phyloP scores from a whole-genome alignment of 2,113 vertebrate genomes.

The Myrmecophaga tridactyla region DNA sequence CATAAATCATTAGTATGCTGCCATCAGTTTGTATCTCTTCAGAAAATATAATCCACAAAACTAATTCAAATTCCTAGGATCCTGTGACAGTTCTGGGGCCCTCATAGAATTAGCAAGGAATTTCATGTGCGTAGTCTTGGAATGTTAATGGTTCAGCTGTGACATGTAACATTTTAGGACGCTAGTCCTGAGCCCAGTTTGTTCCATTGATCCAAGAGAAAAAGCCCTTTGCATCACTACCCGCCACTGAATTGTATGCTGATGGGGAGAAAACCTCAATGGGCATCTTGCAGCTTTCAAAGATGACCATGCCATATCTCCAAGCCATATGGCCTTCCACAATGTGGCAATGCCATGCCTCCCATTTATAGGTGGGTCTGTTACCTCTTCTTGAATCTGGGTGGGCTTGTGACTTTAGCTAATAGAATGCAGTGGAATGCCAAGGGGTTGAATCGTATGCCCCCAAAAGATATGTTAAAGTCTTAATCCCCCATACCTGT shows the following conservation, averaged over 20 bases:
- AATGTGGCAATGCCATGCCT: neutral
- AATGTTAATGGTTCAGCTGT: neutral
- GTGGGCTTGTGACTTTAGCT: neutral
- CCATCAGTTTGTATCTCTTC: neutral
- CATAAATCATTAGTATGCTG: neutral
- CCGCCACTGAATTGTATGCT: neutral
- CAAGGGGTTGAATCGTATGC: neutral
- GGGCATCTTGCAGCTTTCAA: neutral
- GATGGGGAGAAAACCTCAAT: neutral
- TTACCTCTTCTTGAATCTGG: neutral
- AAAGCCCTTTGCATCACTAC: neutral
- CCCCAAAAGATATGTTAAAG: too few species aligned
- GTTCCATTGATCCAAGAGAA: neutral
- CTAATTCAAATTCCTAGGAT: neutral
- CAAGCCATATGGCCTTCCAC: neutral
- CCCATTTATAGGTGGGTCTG: neutral
- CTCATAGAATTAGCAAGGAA: neutral
- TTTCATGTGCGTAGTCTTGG: neutral
- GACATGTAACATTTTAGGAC: neutral
- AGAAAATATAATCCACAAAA: neutral
- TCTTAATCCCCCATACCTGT: too few species aligned
- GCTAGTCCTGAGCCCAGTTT: neutral
- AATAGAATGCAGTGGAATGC: neutral
- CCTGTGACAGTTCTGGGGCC: neutral
- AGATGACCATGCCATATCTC: neutral